Base-by-base conservation (phyloP, 1,140 invertebrate species). In the Lethocerus indicus region DNA sequence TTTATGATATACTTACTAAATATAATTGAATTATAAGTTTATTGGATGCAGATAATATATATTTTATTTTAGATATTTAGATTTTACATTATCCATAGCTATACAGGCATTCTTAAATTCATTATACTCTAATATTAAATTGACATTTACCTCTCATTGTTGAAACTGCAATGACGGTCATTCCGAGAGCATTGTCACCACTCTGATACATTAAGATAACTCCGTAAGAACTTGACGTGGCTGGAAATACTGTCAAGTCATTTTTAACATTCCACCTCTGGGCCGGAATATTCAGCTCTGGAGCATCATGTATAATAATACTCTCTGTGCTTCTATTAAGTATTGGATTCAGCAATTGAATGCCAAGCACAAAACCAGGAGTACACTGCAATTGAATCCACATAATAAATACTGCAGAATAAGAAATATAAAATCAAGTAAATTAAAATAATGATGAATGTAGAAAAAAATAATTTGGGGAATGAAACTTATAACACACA, bases 291-390 rank as follows among this genome's bases (percentile, higher is more conserved):
- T 75, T 72, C 16, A 53, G 39, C 39, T 53, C 54, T 24, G 51
- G 57, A 1, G 79, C 76, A 64, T 91, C 84, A 51, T 81, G 75
- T 40, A 94, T 75, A 23, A 72, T 71, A 29, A 93, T 79, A 54
- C 72, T 70, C 67, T 93, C 89, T 0, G 81, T 81, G 48, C 85
- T 91, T 46, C 82, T 73, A 62, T 89, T 87, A 48, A 84, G 79
- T 47, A 91, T 85, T 2, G 87, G 87, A 69, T 90, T 92, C 1
- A 94, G 59, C 6, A 88, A 69, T 59, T 88, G 85, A 25, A 89
- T 74, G 20, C 83, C 83, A 24, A 88, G 68, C 1, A 86, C 82
- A 47, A 56, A 57, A 4, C 81, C 80, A 1, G 82, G 80, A 23
- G 75, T 74, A 51, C 79, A 81, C 67, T 76, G 69, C 16, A 76